Conservation (phyloP, 2,888 invertebrate genomes). For the Apamea sordens region DNA sequence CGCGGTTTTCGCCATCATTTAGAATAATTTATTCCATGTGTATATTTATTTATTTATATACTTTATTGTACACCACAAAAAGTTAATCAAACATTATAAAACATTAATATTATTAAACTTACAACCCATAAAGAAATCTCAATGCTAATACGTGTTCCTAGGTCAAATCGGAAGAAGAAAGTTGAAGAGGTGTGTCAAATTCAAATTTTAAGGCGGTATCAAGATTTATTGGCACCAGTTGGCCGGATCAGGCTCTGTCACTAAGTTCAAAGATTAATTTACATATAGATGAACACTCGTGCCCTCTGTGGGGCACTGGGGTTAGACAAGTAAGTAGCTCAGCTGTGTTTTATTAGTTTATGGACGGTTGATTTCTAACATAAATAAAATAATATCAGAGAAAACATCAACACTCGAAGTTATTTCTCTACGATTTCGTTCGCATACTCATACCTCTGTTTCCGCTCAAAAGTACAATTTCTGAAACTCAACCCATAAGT, state of each 20-base stretch:
- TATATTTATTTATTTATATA: not conserved
- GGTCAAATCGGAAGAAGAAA: constrained; percentile 52
- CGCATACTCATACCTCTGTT: not conserved
- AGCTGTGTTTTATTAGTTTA: constrained; percentile 40
- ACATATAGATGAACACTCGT: constrained; percentile 55
- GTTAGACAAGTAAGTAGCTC: constrained; percentile 43
- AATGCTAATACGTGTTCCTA: constrained; percentile 11
- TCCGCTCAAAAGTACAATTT: not conserved
- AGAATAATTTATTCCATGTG: not conserved
- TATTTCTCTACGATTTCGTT: not conserved
- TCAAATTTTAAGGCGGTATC: constrained; percentile 37
- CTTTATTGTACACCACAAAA: not conserved
- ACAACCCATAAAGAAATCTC: not conserved
- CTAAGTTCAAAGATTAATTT: constrained; percentile 53
- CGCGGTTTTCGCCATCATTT: not conserved
- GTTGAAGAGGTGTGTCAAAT: constrained; percentile 33
- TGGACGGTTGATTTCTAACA: constrained; percentile 7
- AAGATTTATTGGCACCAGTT: constrained; percentile 34
- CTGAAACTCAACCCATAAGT: not conserved
- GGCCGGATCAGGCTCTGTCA: constrained; percentile 13
- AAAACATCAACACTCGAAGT: not conserved
- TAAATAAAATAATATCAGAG: not conserved
- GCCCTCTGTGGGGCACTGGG: constrained; percentile 50
- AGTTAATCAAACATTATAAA: not conserved
- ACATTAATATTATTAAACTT: not conserved